phyloP scores from a whole-genome alignment of 2,888 invertebrate genomes.

The Heliconius ethilla region DNA sequence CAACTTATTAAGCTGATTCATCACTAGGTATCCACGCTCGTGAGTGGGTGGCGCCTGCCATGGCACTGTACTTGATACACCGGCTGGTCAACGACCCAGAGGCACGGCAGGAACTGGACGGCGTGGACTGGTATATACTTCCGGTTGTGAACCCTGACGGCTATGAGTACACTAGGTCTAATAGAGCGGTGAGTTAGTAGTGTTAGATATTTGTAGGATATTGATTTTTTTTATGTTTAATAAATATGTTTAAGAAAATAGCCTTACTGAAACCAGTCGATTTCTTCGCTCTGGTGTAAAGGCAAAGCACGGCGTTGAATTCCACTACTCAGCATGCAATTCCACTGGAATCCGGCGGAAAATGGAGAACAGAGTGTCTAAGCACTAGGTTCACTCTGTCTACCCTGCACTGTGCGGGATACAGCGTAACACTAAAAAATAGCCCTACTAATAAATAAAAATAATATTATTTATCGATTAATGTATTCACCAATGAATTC shows the following conservation, averaged over 20 bases:
- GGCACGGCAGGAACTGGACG: slow-evolving; percentile 69
- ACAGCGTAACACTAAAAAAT: no score
- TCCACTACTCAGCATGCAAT: no score
- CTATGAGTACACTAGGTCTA: slow-evolving; percentile 82
- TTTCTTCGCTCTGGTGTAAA: no score
- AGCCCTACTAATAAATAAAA: no score
- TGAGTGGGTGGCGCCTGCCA: slow-evolving; percentile 85
- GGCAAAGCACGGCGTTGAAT: no score
- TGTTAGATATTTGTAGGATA: no score
- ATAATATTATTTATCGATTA: neutral
- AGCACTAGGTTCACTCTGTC: no score
- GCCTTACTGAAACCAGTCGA: no score
- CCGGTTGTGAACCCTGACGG: slow-evolving; percentile 89
- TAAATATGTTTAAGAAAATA: neutral
- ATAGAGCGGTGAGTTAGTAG: slow-evolving; percentile 52
- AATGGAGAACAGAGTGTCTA: no score
- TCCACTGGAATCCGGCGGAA: no score
- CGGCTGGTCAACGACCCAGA: slow-evolving; percentile 71
- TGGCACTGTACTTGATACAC: slow-evolving; percentile 82
- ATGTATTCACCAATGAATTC: neutral
- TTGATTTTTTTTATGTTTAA: neutral
- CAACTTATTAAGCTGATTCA: slow-evolving; percentile 19
- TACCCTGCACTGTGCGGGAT: no score
- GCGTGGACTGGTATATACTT: slow-evolving; percentile 85
- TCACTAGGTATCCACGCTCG: slow-evolving; percentile 82